Conservation (phyloP, 92 coral and sea anemone genomes). For the Umimayanthus kanabou region DNA sequence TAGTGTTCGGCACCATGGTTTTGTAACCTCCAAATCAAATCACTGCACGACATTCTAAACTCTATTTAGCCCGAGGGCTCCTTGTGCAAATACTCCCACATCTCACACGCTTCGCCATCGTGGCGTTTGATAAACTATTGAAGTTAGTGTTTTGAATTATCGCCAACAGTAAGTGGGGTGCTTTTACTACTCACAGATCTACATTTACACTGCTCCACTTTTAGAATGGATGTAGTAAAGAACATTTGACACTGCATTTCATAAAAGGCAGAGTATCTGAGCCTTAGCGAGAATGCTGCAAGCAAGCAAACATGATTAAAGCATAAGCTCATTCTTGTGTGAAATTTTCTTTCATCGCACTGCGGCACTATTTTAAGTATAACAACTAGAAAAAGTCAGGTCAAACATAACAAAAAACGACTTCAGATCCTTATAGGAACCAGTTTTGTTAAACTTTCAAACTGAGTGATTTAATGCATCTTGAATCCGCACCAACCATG, state of each 20-base stretch:
- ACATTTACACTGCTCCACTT: neutral
- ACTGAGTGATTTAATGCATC: neutral
- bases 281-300: neutral
- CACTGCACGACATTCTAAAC: neutral
- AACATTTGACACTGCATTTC: neutral
- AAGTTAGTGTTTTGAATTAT: too few relatives aligned
- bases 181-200: neutral
- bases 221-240: neutral
- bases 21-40: neutral
- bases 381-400: neutral
- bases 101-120: neutral
- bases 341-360: neutral
- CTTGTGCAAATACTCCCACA: neutral
- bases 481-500: neutral
- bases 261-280: neutral
- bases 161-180: neutral
- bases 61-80: neutral
- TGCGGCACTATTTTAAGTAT: too few relatives aligned
- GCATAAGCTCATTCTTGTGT: neutral
- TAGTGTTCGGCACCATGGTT: neutral
- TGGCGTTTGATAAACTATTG: neutral
- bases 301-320: neutral
- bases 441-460: too few relatives aligned
- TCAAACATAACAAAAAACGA: too few relatives aligned
- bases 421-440: neutral